A percentile compares a stretch with the other conserved stretches of the same genome.
phyloP scores from a whole-genome alignment of 2,888 invertebrate species.

The Itoplectis maculator region DNA sequence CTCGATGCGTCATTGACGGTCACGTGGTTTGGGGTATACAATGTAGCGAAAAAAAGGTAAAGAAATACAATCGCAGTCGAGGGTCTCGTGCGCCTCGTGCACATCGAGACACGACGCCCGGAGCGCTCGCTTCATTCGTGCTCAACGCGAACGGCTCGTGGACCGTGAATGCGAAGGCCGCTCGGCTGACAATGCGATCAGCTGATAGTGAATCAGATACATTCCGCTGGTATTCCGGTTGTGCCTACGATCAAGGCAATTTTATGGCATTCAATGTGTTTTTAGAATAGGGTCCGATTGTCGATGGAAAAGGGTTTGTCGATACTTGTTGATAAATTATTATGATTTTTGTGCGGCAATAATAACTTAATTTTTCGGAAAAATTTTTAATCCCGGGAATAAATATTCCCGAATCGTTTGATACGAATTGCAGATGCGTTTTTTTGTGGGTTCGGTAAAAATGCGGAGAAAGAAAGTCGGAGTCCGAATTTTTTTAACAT shows the following conservation, averaged over 20 bases:
- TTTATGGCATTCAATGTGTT: not conserved
- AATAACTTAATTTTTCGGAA: no score
- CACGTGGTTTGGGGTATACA: not conserved
- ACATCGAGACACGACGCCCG: not conserved
- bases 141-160: not conserved
- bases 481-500: no score
- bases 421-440: no score
- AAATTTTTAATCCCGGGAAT: no score
- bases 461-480: no score
- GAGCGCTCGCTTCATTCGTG: not conserved
- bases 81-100: not conserved
- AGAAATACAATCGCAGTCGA: not conserved
- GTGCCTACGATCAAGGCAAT: not conserved
- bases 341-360: no score
- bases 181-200: not conserved
- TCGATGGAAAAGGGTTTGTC: no score
- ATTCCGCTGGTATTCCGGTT: not conserved
- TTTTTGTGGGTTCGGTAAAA: no score
- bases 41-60: not conserved
- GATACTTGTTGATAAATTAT: no score
- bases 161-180: not conserved
- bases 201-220: slow-evolving; percentile 4
- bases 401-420: no score
- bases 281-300: no score
- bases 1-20: slow-evolving; percentile 1